Base-by-base conservation (phyloP, 1,140 invertebrate genomes). In the Drosophila kurseongensis region DNA sequence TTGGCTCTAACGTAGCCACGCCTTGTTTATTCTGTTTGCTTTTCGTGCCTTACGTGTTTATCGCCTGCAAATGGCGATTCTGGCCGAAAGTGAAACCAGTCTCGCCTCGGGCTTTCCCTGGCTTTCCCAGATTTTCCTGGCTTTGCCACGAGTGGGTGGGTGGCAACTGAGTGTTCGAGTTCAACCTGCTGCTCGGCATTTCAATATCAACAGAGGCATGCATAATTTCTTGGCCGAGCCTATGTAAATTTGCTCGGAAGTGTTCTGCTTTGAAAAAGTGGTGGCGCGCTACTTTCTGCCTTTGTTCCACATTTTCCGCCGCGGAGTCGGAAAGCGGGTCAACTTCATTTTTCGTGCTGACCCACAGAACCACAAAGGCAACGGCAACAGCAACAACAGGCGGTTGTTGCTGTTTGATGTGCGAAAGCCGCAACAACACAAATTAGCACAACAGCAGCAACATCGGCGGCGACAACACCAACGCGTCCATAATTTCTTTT, bases 161-260 rank as follows among this genome's bases (percentile, higher is more conserved):
- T 14, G 23, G 14, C 23, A 23, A 23, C 1, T 23, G 23, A 23
- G 23, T 16, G 40, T 48, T 27, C 29, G 58, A 75, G 77, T 78
- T 85, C 66, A 80, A 80, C 61, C 63, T 68, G 29, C 29, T 32
- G 63, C 61, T 69, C 56, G 79, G 68, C 76, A 88, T 89, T 88
- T 88, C 84, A 88, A 88, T 88, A 88, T 88, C 84, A 88, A 88
- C 84, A 78, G 79, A 48, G 79, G 75, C 83, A 88, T 88, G 84
- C 84, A 88, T 84, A 88, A 89, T 88, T 89, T 63, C 69, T 75
- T 36, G 61, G 56, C 59, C 72, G 67, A 75, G 83, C 78, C 83
- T 88, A 88, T 82, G 83, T 83, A 88, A 88, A 79, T 86, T 88
- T 86, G 62, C 51, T 82, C 52, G 81, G 55, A 80, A 80, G 73